phyloP scores from a whole-genome alignment of 2,888 invertebrate genomes.

The Campoplex nolae region DNA sequence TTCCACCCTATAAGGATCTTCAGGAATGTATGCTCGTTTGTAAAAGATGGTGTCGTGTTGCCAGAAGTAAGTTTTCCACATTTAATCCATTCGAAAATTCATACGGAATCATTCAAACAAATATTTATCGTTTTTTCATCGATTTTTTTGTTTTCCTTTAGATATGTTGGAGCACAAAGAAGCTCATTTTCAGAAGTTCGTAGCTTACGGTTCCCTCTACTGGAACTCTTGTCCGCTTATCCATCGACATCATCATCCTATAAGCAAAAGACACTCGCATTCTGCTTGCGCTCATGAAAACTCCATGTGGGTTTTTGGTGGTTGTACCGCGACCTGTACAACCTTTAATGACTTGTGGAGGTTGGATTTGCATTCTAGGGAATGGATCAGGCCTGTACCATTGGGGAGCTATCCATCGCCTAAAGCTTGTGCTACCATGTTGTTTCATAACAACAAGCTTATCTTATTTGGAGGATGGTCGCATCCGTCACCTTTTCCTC shows the following conservation, averaged over 20 bases:
- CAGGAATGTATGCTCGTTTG: conserved; percentile 94
- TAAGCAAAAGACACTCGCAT: conserved; percentile 96
- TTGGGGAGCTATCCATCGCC: conserved; percentile 97
- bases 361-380: conserved; percentile 93
- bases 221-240: conserved; percentile 89
- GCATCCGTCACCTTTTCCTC: conserved; percentile 94
- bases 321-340: conserved; percentile 96
- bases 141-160: conserved; percentile 82
- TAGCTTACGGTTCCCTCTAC: conserved; percentile 90
- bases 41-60: conserved; percentile 93
- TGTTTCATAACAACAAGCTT: conserved; percentile 93
- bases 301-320: conserved; percentile 98
- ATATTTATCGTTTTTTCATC: not conserved
- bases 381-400: conserved; percentile 94
- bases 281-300: conserved; percentile 93
- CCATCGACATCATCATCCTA: conserved; percentile 89
- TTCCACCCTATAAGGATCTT: conserved; percentile 96
- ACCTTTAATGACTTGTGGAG: conserved; percentile 99
- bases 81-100: not conserved
- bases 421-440: conserved; percentile 97
- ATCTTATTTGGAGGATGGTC: conserved; percentile 98
- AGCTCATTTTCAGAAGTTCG: conserved; percentile 91
- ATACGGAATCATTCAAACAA: not conserved
- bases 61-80: conserved; percentile 89
- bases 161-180: conserved; percentile 92